Evolutionary conservation across 35 echinoderm and acorn worm genomes (phyloP), one percentile per base, ranked within the genome.

Genomic region (Chiridota heheva): DNA sequence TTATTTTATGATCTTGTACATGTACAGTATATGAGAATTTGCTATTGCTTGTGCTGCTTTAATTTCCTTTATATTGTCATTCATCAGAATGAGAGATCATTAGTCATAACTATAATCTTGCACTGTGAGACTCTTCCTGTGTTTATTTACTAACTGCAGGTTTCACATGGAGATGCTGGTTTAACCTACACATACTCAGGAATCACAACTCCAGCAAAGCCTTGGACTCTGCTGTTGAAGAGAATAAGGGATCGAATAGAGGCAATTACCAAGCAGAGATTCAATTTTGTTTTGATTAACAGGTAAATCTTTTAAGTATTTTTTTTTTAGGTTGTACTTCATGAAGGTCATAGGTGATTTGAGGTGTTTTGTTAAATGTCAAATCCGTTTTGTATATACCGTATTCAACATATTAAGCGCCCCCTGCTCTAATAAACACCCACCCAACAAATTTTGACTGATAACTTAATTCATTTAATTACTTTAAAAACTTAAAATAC

Each of bases 261-360:
- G 70, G 67, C 80, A 57, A 38, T 81, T 25, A 97, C 94, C 41
- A 80, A 65, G 4, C 76, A 57, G 27, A 82, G 63, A 28, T 97
- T 97, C 61, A 96, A 91, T 63, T 96, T 96, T 84, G 88, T 96
- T 42, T 78, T 96, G 16, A 91, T 96, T 33, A 97, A 97, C 55
- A 87, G 94, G 93, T 96, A 87, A 66, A 29, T 12, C 39, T n/a
- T 4, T 33, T 17, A 17, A 8, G 22, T 26, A 17, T 18, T 80
- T 6, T 64, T 80, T 1, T 22, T 22, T 12, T 44, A 48, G 25
- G 15, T 1, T 27, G 45, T 25, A 0, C 5, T 1, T 13, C 22
- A 24, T 24, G 5, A 22, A 31, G 41, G 20, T 22, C 2, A 7
- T 1, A 75, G 8, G 26, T 20, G 8, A 0, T 44, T 20, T 48